Evolutionary conservation across 2,888 invertebrate species (phyloP), one percentile per base, ranked within the genome.

Genomic region (Isoperla grammatica): DNA sequence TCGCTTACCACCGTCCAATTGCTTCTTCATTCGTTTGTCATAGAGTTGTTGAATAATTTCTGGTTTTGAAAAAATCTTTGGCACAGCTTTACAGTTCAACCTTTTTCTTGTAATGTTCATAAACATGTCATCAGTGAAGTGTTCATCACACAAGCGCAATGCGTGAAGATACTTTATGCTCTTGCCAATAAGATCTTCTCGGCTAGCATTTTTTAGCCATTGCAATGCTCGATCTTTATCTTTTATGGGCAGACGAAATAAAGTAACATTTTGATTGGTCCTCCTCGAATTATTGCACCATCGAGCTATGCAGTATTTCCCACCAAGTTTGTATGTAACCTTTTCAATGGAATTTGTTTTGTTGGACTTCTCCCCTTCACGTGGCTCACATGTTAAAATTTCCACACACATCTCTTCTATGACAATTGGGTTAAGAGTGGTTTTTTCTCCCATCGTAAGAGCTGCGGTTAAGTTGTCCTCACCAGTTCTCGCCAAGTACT

Each of bases 51-150:
- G 29, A 29, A 29, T 29, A 6, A 29, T 53, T 46, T 57, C 35
- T 29, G 35, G 23, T 12, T 29, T 17, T 22, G 46, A n/a, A 29
- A 57, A 57, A 8, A 57, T n/a, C 19, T 49, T 61, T 37, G 63
- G 63, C 8, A 63, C 50, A 12, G 63, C 63, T 50, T 61, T 61
- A 54, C 58, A 61, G 2, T 59, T 59, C 13, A 63, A 53, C 22
- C 56, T 61, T 13, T 53, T 56, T 22, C 45, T 60, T 9, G 17
- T 13, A 6, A 49, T 56, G 29, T 63, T 61, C 56, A 61, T 61
- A 49, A 61, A 63, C 58, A 61, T 61, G 11, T 56, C 22, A 9
- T 63, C 61, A 19, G 42, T 50, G 42, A 63, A 63, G 40, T 63
- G 63, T 20, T 56, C 53, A 13, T 19, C 42, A 29, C 63, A 63